Base-by-base conservation (phyloP, 2,113 vertebrate species). In the Rhodinocichla rosea region DNA sequence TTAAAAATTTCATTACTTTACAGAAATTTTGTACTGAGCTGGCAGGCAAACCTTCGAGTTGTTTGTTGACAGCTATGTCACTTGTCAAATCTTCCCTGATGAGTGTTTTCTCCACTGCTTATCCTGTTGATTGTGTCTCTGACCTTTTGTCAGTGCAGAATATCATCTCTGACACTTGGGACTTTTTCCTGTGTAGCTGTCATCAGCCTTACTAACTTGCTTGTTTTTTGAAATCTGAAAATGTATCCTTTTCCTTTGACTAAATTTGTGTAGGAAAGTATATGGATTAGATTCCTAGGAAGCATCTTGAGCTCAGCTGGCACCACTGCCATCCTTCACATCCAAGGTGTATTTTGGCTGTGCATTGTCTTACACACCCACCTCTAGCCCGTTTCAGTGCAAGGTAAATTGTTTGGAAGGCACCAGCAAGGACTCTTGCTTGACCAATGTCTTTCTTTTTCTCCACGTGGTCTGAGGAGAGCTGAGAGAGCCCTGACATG, bases 391-490 rank as follows among this genome's bases (percentile, higher is more conserved):
- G 0, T 45, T 68, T 57, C 57, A 68, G 22, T 64, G 44, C 56
- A 53, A 69, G 33, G 20, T n/a, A 40, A 49, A 56, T 69, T 40
- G 15, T 73, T 86, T 32, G 20, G 10, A 90, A 67, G 52, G n/a
- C 10, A 56, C 12, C 47, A 56, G 3, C 13, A 65, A 24, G 26
- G 37, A 18, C 11, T 81, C 10, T 44, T 57, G 9, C 16, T n/a
- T 50, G 11, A 26, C 49, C 15, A 37, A 20, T 57, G 32, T 37
- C 32, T 90, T 80, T 56, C 44, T 81, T 73, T 63, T 49, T 62
- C 27, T 49, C 26, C 57, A 2, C 1, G 2, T 45, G 33, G 22
- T 80, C n/a, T 0, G 0, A 52, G 63, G 22, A 77, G 50, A 0
- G 0, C 42, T 78, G 59, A 10, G 23, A 80, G 75, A 90, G 42